Conservation (phyloP, 64 coral and sea anemone species). For the Dendronephthya gigantea region DNA sequence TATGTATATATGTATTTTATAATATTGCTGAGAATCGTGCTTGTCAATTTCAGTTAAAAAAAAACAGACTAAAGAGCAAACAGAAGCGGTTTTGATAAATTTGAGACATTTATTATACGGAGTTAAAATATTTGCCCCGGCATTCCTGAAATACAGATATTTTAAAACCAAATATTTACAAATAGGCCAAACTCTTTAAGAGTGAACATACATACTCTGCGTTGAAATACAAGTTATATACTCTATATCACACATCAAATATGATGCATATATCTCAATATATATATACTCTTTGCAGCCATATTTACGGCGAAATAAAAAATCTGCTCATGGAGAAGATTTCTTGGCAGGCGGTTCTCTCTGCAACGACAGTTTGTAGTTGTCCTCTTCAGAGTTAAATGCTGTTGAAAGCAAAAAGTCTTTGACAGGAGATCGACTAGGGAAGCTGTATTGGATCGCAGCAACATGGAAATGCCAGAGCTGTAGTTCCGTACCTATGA, state of each 20-base stretch:
- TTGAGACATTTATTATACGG: not conserved
- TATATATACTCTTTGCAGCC: not conserved
- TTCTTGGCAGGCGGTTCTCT: not conserved
- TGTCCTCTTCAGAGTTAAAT: not conserved
- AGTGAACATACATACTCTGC: not conserved
- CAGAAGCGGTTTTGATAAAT: not conserved
- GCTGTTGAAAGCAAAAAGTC: not conserved
- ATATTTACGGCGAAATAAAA: not conserved
- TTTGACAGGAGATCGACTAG: not conserved
- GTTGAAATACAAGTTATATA: not conserved
- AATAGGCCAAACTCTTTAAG: not conserved
- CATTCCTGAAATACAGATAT: not conserved
- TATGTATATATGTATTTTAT: too few relatives aligned
- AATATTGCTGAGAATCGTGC: too few relatives aligned
- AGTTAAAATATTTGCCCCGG: not conserved
- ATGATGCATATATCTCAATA: not conserved
- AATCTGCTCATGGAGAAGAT: not conserved
- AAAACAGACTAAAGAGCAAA: too few relatives aligned
- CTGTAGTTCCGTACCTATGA: conserved; percentile 6
- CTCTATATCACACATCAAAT: not conserved
- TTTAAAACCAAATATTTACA: not conserved
- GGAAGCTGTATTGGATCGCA: conserved; percentile 10
- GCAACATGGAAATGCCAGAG: conserved; percentile 3
- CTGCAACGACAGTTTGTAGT: not conserved
- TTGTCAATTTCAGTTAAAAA: too few relatives aligned